phyloP scores from a whole-genome alignment of 1,140 invertebrate species.

The Teleopsis dalmanni region DNA sequence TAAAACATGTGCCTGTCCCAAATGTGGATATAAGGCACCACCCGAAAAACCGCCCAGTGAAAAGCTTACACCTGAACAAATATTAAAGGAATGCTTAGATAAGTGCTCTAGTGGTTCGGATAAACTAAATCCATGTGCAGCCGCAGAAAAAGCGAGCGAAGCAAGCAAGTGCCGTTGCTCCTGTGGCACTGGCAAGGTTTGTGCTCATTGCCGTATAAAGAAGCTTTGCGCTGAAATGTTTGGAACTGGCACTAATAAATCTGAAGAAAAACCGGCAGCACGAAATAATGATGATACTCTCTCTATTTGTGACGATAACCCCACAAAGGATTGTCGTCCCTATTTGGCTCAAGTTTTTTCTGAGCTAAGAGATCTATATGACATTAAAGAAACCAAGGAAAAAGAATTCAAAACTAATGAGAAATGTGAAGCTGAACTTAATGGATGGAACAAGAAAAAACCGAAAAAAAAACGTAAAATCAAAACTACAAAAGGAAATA shows the following conservation, averaged over 20 bases:
- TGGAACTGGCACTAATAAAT: too few relatives aligned
- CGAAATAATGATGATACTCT: too few relatives aligned
- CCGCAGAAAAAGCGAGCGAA: neutral
- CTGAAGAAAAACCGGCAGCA: too few relatives aligned
- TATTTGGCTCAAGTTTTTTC: slow-evolving; percentile 25
- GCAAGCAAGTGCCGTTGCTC: slow-evolving; percentile 18
- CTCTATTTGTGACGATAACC: slow-evolving; percentile 14
- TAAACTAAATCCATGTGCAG: neutral
- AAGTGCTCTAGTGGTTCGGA: slow-evolving; percentile 1
- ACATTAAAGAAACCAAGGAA: slow-evolving; percentile 3
- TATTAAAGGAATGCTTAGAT: slow-evolving; percentile 20
- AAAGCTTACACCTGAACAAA: slow-evolving; percentile 22
- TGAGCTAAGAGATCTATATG: slow-evolving; percentile 25
- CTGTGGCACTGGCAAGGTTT: slow-evolving; percentile 26
- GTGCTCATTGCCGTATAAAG: slow-evolving; percentile 34
- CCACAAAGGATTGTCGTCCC: slow-evolving; percentile 16
- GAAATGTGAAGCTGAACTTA: slow-evolving; percentile 15
- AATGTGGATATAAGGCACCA: slow-evolving; percentile 34
- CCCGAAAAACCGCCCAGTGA: slow-evolving; percentile 32
- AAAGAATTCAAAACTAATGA: slow-evolving; percentile 14
- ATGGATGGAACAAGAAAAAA: neutral
- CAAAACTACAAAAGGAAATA: neutral
- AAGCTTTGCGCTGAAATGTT: slow-evolving; percentile 30
- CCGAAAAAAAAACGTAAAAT: neutral
- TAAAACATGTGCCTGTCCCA: slow-evolving; percentile 27